A percentile compares a stretch with the other conserved stretches of the same genome.
Evolutionary conservation across 2,888 invertebrate species (phyloP).

Genomic region (Leptogaster cylindrica): DNA sequence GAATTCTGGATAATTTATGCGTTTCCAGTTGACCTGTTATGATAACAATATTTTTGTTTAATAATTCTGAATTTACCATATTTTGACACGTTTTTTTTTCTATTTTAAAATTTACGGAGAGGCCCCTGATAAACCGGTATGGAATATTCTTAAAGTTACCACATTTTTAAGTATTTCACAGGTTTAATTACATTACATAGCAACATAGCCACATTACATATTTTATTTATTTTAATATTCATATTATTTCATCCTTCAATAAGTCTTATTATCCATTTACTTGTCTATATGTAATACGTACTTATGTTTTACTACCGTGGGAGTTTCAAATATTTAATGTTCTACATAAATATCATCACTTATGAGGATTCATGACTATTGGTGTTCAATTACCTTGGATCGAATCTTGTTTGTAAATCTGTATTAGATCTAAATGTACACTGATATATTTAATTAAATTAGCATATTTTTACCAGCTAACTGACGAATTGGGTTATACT

Average conservation of each 20-base stretch:
- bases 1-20: too few species aligned
- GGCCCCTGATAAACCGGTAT: conserved; percentile 37
- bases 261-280: conserved; percentile 26
- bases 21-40: neutral
- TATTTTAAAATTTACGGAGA: conserved; percentile 26
- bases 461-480: too few species aligned
- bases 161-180: conserved; percentile 33
- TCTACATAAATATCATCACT: conserved; percentile 4
- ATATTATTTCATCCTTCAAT: conserved; percentile 12
- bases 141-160: conserved; percentile 21
- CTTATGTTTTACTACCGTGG: conserved; percentile 10
- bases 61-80: conserved; percentile 2
- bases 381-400: too few species aligned
- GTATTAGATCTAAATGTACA: too few species aligned
- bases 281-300: conserved; percentile 3
- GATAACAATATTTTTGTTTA: neutral
- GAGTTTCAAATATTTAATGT: conserved; percentile 18
- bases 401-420: too few species aligned
- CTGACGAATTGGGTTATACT: too few species aligned
- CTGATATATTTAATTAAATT: too few species aligned
- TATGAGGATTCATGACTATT: neutral
- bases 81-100: conserved; percentile 18
- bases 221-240: conserved; percentile 2
- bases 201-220: too few species aligned
- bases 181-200: conserved; percentile 32